A percentile compares a stretch with the other conserved stretches of the same genome.
Evolutionary conservation across 2,797 vertebrate species (phyloP).

Genomic region (Percopsis omiscomaycus): DNA sequence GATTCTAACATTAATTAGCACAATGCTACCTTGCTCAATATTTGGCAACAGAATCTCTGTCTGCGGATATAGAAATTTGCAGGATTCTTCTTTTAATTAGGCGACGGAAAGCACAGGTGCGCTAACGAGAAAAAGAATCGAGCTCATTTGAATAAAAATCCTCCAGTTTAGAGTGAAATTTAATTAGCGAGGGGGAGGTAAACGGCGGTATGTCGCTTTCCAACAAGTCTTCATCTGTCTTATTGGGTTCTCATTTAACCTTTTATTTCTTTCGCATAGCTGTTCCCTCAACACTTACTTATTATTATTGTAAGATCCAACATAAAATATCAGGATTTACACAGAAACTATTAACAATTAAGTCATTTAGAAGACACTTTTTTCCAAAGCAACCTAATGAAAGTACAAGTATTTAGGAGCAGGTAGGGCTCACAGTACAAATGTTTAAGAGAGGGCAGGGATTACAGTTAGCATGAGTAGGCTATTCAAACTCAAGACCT

Average conservation of each 20-base stretch:
- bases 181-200: slow-evolving; percentile 61
- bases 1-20: slow-evolving; percentile 83
- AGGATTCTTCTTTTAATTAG: slow-evolving; percentile 80
- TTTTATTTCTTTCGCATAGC: slow-evolving; percentile 35
- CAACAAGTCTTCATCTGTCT: slow-evolving; percentile 1
- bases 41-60: slow-evolving; percentile 77
- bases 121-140: slow-evolving; percentile 67
- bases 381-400: too few species aligned
- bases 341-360: too few species aligned
- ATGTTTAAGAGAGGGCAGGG: too few species aligned
- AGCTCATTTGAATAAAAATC: slow-evolving; percentile 74
- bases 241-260: slow-evolving; percentile 29
- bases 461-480: too few species aligned
- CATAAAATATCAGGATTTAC: too few species aligned
- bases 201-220: slow-evolving; percentile 23
- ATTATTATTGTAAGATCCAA: too few species aligned
- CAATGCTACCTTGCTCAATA: slow-evolving; percentile 80
- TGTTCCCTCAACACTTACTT: not conserved
- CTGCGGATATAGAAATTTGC: slow-evolving; percentile 79
- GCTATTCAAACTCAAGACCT: too few species aligned
- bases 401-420: too few species aligned
- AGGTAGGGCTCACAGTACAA: too few species aligned
- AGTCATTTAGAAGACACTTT: too few species aligned
- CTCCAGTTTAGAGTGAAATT: slow-evolving; percentile 58
- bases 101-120: slow-evolving; percentile 75